Conservation (phyloP, 2,888 invertebrate genomes). For the Leucoptera coffeella region DNA sequence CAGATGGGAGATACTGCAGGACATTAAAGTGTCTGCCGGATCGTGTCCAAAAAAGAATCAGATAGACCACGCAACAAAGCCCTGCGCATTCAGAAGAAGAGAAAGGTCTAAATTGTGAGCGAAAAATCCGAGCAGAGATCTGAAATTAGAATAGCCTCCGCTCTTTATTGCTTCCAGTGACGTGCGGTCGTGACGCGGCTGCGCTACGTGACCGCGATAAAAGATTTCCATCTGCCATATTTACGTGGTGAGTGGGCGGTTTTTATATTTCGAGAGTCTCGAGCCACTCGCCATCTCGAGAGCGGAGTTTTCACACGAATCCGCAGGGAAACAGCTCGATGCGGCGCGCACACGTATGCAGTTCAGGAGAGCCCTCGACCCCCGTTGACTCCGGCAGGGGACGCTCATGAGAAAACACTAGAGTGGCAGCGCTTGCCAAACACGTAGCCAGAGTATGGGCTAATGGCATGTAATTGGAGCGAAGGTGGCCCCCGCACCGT, state of each 20-base stretch:
- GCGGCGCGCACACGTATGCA: no score
- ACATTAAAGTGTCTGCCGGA: background rate
- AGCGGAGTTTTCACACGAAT: conserved; percentile 41
- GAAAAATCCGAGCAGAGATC: conserved; percentile 34
- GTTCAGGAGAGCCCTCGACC: background rate
- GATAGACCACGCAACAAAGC: no score
- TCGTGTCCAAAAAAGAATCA: background rate
- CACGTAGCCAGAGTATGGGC: no score
- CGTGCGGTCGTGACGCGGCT: conserved; percentile 47
- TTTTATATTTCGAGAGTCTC: conserved; percentile 45
- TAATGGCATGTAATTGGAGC: conserved; percentile 48
- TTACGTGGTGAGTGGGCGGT: conserved; percentile 50
- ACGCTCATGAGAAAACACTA: background rate
- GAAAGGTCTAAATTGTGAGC: conserved; percentile 10
- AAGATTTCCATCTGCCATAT: conserved; percentile 54
- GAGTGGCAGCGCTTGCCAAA: background rate
- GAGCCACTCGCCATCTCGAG: conserved; percentile 19
- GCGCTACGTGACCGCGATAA: conserved; percentile 51
- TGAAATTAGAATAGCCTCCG: conserved; percentile 46
- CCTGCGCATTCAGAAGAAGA: background rate
- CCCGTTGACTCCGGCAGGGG: background rate
- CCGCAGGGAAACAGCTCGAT: conserved; percentile 21
- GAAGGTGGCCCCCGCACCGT: conserved; percentile 47
- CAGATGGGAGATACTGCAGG: background rate
- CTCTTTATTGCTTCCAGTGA: conserved; percentile 44